Conservation (phyloP, 2,888 invertebrate genomes). For the Eubasilissa splendida region DNA sequence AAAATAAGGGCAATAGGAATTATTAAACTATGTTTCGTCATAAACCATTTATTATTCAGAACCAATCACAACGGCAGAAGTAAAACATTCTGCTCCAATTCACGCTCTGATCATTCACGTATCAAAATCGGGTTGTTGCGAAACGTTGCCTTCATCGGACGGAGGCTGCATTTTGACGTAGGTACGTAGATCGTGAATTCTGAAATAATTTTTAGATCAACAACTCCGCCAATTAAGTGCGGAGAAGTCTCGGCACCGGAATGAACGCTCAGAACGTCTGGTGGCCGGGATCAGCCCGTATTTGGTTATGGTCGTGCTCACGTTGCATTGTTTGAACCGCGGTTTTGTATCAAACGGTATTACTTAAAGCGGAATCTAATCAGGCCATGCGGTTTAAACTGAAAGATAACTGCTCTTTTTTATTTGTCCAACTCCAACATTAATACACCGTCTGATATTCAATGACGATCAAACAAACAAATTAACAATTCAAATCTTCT, state of each 20-base stretch:
- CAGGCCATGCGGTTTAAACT: neutral
- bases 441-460: no score
- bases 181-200: neutral
- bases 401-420: no score
- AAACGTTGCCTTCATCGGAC: neutral
- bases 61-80: neutral
- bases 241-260: neutral
- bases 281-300: neutral
- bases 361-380: neutral
- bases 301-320: neutral
- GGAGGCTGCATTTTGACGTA: neutral
- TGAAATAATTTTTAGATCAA: neutral
- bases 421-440: no score
- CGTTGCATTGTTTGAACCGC: neutral
- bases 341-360: neutral
- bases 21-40: no score
- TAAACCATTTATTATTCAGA: neutral
- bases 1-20: no score
- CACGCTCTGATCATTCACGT: conserved; percentile 1
- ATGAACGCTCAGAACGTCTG: neutral
- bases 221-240: neutral
- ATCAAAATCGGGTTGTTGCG: neutral
- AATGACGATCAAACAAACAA: no score
- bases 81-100: neutral
- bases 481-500: no score